Evolutionary conservation across 2,797 vertebrate species (phyloP).

Genomic region (Gymnothorax reevesii): DNA sequence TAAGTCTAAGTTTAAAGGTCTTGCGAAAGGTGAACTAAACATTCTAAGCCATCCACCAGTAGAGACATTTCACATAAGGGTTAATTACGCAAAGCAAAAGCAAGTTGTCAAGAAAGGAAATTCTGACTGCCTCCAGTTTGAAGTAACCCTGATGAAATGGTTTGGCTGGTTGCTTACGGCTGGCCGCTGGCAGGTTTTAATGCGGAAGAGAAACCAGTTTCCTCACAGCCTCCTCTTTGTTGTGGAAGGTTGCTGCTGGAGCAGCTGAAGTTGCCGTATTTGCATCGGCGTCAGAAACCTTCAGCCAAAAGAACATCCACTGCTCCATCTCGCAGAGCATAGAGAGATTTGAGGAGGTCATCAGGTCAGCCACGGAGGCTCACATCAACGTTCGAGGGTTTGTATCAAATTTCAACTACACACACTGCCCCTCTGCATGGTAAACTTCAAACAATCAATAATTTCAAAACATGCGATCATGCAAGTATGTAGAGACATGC

Average conservation of each 20-base stretch:
- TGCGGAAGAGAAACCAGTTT: background rate
- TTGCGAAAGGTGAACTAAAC: background rate
- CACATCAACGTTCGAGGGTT: constrained; percentile 89
- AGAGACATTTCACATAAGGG: background rate
- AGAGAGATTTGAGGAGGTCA: constrained; percentile 85
- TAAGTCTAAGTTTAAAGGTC: background rate
- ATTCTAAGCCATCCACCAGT: background rate
- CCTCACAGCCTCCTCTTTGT: constrained; percentile 36
- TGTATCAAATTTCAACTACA: constrained; percentile 49
- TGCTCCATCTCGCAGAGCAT: constrained; percentile 94
- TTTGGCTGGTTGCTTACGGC: background rate
- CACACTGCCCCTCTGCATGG: constrained; percentile 26
- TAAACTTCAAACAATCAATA: no score
- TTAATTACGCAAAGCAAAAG: background rate
- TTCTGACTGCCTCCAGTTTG: background rate
- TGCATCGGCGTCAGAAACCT: constrained; percentile 90
- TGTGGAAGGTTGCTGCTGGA: constrained; percentile 85
- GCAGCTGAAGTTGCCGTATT: constrained; percentile 92
- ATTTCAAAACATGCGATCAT: no score
- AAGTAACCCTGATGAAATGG: background rate
- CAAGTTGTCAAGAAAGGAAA: background rate
- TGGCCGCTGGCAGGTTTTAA: background rate
- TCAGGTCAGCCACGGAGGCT: constrained; percentile 76
- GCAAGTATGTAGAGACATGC: background rate
- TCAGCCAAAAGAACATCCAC: constrained; percentile 91